These are phyloP conservation scores for Eristalis tenax DNA, from an alignment of 2,888 invertebrate species.

Conservation along the genomic window DNA sequence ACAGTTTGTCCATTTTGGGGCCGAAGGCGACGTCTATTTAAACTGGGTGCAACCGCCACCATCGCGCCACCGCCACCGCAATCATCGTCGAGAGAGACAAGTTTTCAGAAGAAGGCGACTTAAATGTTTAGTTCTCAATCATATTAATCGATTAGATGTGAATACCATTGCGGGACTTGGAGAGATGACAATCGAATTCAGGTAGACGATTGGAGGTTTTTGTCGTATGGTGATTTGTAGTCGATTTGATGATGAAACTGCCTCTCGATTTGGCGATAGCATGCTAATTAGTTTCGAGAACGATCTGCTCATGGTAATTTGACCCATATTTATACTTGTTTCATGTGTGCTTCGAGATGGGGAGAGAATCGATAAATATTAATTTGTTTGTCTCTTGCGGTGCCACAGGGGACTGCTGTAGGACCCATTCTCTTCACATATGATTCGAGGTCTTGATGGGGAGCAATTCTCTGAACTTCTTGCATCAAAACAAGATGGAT, in stretches of 20 bases:
- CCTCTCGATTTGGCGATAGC: background rate
- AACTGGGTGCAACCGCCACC: conserved; percentile 15
- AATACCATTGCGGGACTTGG: conserved; percentile 23
- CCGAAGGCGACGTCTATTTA: conserved; percentile 39
- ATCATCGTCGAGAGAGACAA: background rate
- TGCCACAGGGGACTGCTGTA: background rate
- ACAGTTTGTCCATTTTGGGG: conserved; percentile 60
- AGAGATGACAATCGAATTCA: conserved; percentile 42
- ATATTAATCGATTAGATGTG: conserved; percentile 64
- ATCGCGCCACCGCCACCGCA: background rate
- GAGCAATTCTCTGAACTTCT: background rate
- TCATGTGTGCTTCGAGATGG: background rate
- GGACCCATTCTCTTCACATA: background rate
- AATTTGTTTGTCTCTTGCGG: background rate
- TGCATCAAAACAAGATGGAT: background rate
- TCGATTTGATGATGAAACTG: conserved; percentile 12
- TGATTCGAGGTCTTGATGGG: background rate
- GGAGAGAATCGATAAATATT: background rate
- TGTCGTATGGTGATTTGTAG: conserved; percentile 24
- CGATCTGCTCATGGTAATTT: background rate
- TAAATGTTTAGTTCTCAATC: conserved; percentile 63
- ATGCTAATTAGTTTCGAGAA: conserved; percentile 36
- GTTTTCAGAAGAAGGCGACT: conserved; percentile 24
- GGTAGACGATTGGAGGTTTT: background rate
- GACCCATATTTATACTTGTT: background rate